These are phyloP conservation scores for Sminthurides aquaticus DNA, from an alignment of 2,888 invertebrate species.

Conservation along the genomic window DNA sequence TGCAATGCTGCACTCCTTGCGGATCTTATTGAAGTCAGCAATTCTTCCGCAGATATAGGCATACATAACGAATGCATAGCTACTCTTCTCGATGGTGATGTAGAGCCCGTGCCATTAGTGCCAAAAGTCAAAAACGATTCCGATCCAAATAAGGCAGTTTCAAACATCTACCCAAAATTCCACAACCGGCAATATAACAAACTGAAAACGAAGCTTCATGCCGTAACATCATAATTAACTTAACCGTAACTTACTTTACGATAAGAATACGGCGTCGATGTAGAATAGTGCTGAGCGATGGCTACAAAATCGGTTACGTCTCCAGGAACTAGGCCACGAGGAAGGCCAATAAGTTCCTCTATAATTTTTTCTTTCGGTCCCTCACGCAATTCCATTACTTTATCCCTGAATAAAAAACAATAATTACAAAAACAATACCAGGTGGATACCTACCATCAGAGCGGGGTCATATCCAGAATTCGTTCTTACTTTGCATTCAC, in stretches of 20 bases:
- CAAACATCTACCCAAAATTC: conserved; percentile 53
- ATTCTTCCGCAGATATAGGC: conserved; percentile 88
- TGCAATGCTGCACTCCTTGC: conserved; percentile 48
- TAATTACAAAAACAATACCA: too few species aligned
- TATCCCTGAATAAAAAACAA: conserved; percentile 57
- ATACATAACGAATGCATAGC: conserved; percentile 75
- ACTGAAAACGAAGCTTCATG: conserved; percentile 8
- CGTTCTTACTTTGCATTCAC: conserved; percentile 71
- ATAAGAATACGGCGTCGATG: conserved; percentile 88
- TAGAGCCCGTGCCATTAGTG: conserved; percentile 27
- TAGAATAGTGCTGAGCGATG: conserved; percentile 88
- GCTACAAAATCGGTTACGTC: conserved; percentile 96
- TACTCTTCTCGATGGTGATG: conserved; percentile 36
- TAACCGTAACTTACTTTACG: conserved; percentile 56
- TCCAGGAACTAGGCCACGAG: conserved; percentile 78
- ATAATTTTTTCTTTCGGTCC: conserved; percentile 26
- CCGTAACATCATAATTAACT: neutral
- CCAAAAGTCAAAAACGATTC: conserved; percentile 43
- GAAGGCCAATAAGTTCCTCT: conserved; percentile 48
- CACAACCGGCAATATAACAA: conserved; percentile 7
- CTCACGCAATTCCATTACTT: conserved; percentile 63
- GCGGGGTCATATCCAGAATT: neutral
- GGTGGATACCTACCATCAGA: too few species aligned
- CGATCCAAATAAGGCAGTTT: conserved; percentile 50
- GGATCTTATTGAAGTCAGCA: conserved; percentile 47